These are phyloP conservation scores for Zosterops pallidus DNA, from an alignment of 2,113 vertebrate genomes.

Conservation along the genomic window DNA sequence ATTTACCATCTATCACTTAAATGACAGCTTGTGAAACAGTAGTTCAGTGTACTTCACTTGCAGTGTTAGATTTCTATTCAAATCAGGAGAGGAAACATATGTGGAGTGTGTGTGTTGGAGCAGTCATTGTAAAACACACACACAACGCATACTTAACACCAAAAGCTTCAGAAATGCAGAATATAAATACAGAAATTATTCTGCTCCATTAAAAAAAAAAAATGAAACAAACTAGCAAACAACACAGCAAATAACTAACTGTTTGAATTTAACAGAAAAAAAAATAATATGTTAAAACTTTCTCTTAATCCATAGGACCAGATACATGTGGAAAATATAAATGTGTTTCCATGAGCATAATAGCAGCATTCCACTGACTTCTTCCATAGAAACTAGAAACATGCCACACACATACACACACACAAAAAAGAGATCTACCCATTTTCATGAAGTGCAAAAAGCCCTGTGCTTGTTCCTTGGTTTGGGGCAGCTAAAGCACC, in stretches of 20 bases:
- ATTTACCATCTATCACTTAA: slow-evolving; percentile 59
- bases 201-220: background rate
- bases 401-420: background rate
- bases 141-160: background rate
- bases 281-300: background rate
- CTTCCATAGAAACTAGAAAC: background rate
- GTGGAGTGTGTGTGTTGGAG: background rate
- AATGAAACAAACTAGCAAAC: no score
- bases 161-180: slow-evolving; percentile 5
- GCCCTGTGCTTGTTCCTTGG: background rate
- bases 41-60: slow-evolving; percentile 44
- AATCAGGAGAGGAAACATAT: slow-evolving; percentile 49
- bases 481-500: background rate
- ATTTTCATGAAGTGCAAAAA: background rate
- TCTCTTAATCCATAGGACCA: background rate
- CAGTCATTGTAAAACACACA: slow-evolving; percentile 38
- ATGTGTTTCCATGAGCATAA: background rate
- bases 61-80: slow-evolving; percentile 34
- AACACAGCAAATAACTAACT: background rate
- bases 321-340: background rate
- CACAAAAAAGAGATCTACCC: background rate
- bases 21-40: slow-evolving; percentile 59
- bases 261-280: background rate
- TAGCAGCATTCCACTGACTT: background rate
- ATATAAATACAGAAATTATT: background rate